Percentiles rank a stretch among this genome's conserved stretches.
phyloP scores from a whole-genome alignment of 2,113 vertebrate genomes.

The Coracopsis vasa region DNA sequence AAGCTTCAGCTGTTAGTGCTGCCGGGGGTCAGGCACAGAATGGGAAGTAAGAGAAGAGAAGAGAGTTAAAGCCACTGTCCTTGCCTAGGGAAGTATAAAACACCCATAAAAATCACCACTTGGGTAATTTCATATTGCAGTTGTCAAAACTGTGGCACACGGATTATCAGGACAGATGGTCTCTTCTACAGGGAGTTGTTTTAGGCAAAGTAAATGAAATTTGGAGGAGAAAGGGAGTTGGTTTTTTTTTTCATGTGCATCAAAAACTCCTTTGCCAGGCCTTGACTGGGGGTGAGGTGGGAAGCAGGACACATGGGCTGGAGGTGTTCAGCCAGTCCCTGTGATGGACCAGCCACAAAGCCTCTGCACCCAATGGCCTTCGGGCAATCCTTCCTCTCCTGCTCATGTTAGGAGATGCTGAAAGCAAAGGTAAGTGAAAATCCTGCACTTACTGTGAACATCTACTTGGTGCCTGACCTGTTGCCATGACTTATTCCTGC shows the following conservation, averaged over 20 bases:
- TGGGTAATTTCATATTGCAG: rapidly evolving
- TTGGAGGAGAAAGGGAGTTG: neutral
- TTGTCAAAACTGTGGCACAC: neutral
- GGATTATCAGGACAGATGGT: neutral
- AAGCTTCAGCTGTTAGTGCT: neutral
- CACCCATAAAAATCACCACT: neutral
- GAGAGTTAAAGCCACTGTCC: neutral
- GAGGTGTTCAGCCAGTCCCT: rapidly evolving
- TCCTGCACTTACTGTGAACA: neutral
- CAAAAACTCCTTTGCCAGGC: too few relatives aligned
- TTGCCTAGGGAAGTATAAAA: neutral
- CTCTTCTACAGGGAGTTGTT: neutral
- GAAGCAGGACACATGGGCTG: rapidly evolving
- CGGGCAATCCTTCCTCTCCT: neutral
- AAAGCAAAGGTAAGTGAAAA: neutral
- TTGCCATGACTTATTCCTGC: neutral
- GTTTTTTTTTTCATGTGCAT: neutral
- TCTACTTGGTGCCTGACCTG: neutral
- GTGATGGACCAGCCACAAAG: neutral
- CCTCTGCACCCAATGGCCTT: neutral
- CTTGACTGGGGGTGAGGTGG: rapidly evolving
- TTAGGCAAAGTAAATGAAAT: neutral
- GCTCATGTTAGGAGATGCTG: rapidly evolving
- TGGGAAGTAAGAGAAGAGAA: neutral
- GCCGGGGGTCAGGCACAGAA: rapidly evolving